Evolutionary conservation across 1,140 invertebrate species (phyloP), one percentile per base, ranked within the genome.

Genomic region (Choristoneura fumiferana): DNA sequence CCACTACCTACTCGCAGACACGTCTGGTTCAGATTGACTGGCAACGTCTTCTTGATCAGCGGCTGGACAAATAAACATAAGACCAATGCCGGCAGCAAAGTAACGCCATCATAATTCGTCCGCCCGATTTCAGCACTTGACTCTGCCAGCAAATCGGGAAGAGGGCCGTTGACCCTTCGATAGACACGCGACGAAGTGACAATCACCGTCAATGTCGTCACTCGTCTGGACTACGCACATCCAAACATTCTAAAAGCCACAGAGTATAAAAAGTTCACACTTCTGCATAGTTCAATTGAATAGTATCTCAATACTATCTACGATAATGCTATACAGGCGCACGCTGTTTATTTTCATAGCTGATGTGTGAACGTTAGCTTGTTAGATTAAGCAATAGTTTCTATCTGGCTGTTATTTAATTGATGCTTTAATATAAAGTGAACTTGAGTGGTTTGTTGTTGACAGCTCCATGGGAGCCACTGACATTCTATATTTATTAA

Each of bases 151-250:
- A 55, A 74, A 77, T 72, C 75, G 49, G 71, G 72, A 71, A 60
- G 66, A 66, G 62, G 74, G 75, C 76, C 79, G 66, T 72, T 78
- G 76, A 73, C 76, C 69, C 67, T 57, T 76, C 63, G 63, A 77
- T 78, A 61, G 39, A 63, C 63, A 72, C 52, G 43, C 29, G 18
- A 49, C 18, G 43, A 12, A 43, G 40, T 49, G 43, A 49, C 43
- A 33, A 71, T 70, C 66, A 74, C 67, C 54, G 67, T 76, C 73
- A 75, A 76, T 75, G 70, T 69, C 76, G 66, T 67, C 60, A 67
- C 22, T 29, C 62, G 43, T 39, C 55, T 63, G 58, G 54, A 40
- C 59, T 54, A 60, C 54, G 52, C 10, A 55, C 61, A 33, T 59
- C 15, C 45, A 35, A 54, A n/a, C n/a, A n/a, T 39, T 57, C 34